Base-by-base conservation (phyloP, 2,888 invertebrate species). In the Ophraella communa region DNA sequence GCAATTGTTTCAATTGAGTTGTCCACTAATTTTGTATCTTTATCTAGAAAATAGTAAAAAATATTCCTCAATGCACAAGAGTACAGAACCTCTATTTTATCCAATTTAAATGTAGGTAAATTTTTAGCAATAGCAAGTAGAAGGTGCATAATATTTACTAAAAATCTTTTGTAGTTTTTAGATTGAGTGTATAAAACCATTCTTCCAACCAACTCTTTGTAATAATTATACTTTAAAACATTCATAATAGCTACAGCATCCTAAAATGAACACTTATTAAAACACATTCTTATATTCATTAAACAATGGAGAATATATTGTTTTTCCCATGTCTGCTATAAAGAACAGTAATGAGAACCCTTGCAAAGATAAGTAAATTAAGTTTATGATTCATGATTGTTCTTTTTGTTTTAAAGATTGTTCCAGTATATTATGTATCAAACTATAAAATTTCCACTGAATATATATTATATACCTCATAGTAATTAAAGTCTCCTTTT, bases 201-300 rank as follows among this genome's bases (percentile, higher is more conserved):
- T 62, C 66, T 68, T 55, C 65, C 62, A 3, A 73, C 17, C 5
- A 73, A 47, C 44, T 73, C 73, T 59, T 70, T 72, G 30, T 74
- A 74, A 21, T 69, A 64, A n/a, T 66, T 52, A 45, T 64, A 62
- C 62, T 70, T 66, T 5, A 72, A 60, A 21, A 66, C 39, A 53
- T 74, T 74, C 61, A 73, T 67, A 23, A 73, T 71, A n/a, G 64
- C 65, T 24, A 70, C 67, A 24, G 69, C 71, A 47, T 73, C 72
- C 73, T 74, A 55, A 65, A 74, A 68, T 20, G 20, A 53, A 45
- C 2, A 33, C 20, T 11, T 8, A 21, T 49, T n/a, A n/a, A n/a
- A n/a, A n/a, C n/a, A n/a, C n/a, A n/a, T n/a, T n/a, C n/a, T n/a
- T n/a, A n/a, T n/a, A n/a, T n/a, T n/a, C n/a, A n/a, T n/a, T n/a